Evolutionary conservation across 2,888 invertebrate species (phyloP).

Genomic region (Polia nebulosa): DNA sequence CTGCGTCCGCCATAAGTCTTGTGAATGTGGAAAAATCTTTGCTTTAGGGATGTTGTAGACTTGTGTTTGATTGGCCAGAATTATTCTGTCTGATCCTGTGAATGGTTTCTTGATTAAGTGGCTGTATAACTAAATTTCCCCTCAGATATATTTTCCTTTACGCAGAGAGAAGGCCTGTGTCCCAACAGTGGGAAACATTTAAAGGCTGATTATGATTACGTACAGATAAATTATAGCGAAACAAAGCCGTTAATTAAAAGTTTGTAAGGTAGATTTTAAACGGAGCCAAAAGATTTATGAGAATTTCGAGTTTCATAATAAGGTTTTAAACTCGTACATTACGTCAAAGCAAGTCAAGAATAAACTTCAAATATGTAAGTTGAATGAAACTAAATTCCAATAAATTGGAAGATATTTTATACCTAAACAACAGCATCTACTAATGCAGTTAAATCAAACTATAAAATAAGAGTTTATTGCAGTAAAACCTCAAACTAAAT

Average conservation of each 20-base stretch:
- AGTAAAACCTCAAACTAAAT: conserved; percentile 5
- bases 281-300: too few species aligned
- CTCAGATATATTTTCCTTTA: too few species aligned
- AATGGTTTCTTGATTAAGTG: neutral
- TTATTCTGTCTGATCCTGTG: neutral
- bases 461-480: neutral
- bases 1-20: conserved; percentile 64
- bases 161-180: too few species aligned
- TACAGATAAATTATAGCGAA: too few species aligned
- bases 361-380: neutral
- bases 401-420: neutral
- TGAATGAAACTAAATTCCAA: neutral
- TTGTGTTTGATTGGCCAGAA: conserved; percentile 19
- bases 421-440: neutral
- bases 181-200: too few species aligned
- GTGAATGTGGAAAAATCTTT: conserved; percentile 64
- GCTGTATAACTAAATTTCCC: neutral
- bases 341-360: neutral
- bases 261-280: too few species aligned
- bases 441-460: neutral
- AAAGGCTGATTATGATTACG: too few species aligned
- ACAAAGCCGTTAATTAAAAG: too few species aligned
- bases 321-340: too few species aligned
- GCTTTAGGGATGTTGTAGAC: conserved; percentile 64
- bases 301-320: too few species aligned